Evolutionary conservation across 1,140 invertebrate species (phyloP).

Genomic region (Cherax destructor): DNA sequence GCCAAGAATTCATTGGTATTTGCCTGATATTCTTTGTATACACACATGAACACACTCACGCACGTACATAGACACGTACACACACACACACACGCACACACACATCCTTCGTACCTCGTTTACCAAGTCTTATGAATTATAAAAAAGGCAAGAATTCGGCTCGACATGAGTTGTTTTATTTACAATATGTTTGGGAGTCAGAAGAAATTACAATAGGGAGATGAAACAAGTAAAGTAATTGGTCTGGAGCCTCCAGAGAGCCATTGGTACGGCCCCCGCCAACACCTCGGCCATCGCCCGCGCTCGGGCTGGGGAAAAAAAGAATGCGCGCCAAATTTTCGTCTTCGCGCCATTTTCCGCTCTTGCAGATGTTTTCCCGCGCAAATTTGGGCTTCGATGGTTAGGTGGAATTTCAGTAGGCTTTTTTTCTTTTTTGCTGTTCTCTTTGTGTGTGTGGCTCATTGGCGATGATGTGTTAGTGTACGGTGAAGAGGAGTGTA

Average conservation of each 20-base stretch:
- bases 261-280: not conserved
- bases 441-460: no score
- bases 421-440: no score
- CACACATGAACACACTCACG: no score
- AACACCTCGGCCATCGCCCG: conserved; percentile 2
- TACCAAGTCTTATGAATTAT: conserved; percentile 40
- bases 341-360: no score
- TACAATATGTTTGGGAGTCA: conserved; percentile 59
- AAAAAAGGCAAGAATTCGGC: conserved; percentile 28
- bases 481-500: not conserved
- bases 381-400: no score
- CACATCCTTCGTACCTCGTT: not conserved
- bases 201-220: conserved; percentile 64
- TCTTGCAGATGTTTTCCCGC: not conserved
- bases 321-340: not conserved
- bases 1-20: no score
- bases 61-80: not conserved
- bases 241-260: conserved; percentile 15
- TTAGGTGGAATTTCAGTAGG: no score
- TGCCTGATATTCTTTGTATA: no score
- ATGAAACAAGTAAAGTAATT: conserved; percentile 63
- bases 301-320: not conserved
- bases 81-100: conserved; percentile 6
- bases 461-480: no score
- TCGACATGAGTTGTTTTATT: conserved; percentile 57